Conservation (phyloP, 2,113 vertebrate species). For the Oncorhynchus clarkii region DNA sequence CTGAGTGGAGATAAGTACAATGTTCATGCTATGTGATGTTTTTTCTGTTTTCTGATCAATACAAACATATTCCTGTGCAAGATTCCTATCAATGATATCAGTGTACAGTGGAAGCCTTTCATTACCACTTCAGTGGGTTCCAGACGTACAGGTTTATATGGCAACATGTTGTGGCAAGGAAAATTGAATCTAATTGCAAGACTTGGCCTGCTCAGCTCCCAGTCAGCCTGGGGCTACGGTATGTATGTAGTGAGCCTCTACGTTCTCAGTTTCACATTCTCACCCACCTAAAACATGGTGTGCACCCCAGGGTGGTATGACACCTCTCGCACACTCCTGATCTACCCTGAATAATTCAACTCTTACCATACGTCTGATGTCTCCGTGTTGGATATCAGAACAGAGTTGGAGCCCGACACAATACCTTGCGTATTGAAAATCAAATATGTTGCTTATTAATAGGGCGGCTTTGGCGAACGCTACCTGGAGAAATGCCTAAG, state of each 20-base stretch:
- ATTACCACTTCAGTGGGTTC: neutral
- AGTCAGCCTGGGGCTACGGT: constrained; percentile 49
- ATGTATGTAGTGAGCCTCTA: constrained; percentile 35
- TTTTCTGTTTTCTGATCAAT: too few relatives aligned
- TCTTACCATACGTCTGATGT: constrained; percentile 46
- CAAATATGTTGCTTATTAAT: constrained; percentile 81
- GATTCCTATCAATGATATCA: too few relatives aligned
- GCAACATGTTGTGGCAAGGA: constrained; percentile 44
- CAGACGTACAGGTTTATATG: constrained; percentile 14
- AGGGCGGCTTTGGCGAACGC: constrained; percentile 63
- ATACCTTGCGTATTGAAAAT: constrained; percentile 60
- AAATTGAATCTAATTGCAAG: constrained; percentile 54
- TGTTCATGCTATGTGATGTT: too few relatives aligned
- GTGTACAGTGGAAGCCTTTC: too few relatives aligned
- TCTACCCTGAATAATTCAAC: constrained; percentile 64
- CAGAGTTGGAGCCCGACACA: constrained; percentile 40
- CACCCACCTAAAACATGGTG: constrained; percentile 68
- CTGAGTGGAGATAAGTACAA: too few relatives aligned
- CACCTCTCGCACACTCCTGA: constrained; percentile 64
- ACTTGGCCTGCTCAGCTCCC: constrained; percentile 44
- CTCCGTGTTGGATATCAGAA: constrained; percentile 7
- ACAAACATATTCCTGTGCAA: too few relatives aligned
- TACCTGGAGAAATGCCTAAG: constrained; percentile 72
- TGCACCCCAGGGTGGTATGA: constrained; percentile 62
- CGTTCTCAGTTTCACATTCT: constrained; percentile 60